Evolutionary conservation across 35 echinoderm and acorn worm genomes (phyloP).

Genomic region (Strongylocentrotus purpuratus): DNA sequence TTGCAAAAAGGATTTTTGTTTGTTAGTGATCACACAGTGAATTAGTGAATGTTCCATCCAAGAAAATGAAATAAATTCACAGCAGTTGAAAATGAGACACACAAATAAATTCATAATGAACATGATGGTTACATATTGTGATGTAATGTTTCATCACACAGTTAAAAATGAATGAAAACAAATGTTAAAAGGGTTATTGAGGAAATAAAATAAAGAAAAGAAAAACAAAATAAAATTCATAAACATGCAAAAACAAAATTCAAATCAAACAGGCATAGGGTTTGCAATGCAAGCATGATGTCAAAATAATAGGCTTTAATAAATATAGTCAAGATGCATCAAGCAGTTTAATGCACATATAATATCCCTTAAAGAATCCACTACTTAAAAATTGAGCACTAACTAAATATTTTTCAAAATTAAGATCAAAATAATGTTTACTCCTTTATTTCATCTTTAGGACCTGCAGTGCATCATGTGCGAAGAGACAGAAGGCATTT

Average conservation of each 20-base stretch:
- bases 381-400: background rate
- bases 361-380: background rate
- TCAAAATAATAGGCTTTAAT: background rate
- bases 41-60: background rate
- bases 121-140: background rate
- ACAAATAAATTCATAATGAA: background rate
- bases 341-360: background rate
- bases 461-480: background rate
- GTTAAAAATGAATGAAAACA: background rate
- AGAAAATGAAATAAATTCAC: background rate
- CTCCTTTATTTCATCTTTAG: background rate
- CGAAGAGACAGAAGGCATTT: background rate
- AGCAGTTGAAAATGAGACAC: background rate
- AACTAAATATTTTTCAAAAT: background rate
- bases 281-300: background rate
- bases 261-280: background rate
- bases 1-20: too few species aligned
- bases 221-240: constrained; percentile 26
- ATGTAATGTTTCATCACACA: background rate
- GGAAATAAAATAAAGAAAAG: background rate
- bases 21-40: background rate
- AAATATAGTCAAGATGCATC: background rate
- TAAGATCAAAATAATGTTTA: background rate
- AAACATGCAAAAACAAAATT: background rate
- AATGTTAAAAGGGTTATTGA: background rate